Evolutionary conservation across 2,113 vertebrate genomes (phyloP).

Genomic region (Haemorhous mexicanus): DNA sequence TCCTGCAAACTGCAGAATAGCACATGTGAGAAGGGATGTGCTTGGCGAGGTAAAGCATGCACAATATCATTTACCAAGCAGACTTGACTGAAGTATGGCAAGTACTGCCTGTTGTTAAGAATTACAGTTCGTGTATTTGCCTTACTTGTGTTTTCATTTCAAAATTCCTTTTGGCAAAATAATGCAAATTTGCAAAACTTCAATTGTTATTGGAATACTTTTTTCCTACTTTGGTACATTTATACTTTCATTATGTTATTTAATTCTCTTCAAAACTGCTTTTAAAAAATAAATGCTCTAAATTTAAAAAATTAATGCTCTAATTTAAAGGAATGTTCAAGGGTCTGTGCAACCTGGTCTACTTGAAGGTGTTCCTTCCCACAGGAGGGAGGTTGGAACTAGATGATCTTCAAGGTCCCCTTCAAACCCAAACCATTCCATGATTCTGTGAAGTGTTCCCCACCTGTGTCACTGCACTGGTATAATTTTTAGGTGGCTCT

Average conservation of each 20-base stretch:
- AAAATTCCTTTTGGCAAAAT: neutral
- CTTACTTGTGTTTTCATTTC: neutral
- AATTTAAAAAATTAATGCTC: neutral
- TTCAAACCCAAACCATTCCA: neutral
- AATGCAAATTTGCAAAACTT: neutral
- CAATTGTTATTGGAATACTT: accelerated
- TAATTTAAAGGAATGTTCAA: neutral
- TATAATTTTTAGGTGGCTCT: neutral
- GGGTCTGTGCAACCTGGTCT: neutral
- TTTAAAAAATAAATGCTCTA: neutral
- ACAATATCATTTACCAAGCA: neutral
- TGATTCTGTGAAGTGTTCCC: neutral
- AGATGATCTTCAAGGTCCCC: neutral
- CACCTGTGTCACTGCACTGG: neutral
- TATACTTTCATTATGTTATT: neutral
- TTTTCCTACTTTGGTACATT: neutral
- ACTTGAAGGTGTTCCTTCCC: neutral
- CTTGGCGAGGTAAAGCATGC: neutral
- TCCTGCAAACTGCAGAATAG: neutral
- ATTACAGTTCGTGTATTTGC: neutral
- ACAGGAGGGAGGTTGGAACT: neutral
- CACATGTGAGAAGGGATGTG: neutral
- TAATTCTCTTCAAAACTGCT: neutral
- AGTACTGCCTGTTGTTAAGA: neutral
- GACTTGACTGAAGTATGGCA: neutral